Evolutionary conservation across 2,888 invertebrate genomes (phyloP).

Genomic region (Tenthredo livida): DNA sequence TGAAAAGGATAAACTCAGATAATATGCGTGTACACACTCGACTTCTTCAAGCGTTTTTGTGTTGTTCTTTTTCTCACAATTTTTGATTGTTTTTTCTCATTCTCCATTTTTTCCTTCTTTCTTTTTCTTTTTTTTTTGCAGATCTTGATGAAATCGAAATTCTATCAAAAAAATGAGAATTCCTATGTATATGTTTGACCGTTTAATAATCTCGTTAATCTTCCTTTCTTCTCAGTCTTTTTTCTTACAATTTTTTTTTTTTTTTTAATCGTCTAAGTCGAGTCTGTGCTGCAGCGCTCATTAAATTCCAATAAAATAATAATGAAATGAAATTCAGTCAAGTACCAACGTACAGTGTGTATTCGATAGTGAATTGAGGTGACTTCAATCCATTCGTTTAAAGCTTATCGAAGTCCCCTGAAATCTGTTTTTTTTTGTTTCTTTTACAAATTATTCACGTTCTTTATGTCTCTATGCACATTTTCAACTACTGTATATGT

Average conservation of each 20-base stretch:
- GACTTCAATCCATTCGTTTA: background rate
- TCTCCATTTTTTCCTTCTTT: too few species aligned
- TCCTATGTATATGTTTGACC: background rate
- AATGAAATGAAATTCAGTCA: background rate
- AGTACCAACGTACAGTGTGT: background rate
- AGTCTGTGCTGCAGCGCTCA: background rate
- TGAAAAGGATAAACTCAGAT: background rate
- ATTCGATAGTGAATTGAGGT: background rate
- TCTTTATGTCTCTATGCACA: background rate
- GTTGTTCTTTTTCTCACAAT: background rate
- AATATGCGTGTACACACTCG: background rate
- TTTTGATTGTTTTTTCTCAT: background rate
- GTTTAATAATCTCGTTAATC: slow-evolving; percentile 9
- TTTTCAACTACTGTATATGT: background rate
- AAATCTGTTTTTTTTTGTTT: background rate
- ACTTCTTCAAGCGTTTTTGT: background rate
- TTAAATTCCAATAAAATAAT: background rate
- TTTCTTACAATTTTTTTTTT: background rate
- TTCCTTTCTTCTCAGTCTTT: background rate
- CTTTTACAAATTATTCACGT: background rate
- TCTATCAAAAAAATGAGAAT: background rate
- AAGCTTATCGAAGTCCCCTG: background rate
- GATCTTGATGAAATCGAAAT: background rate
- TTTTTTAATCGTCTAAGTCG: background rate
- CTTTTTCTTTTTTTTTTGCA: background rate